Base-by-base conservation (phyloP, 2,888 invertebrate genomes). In the Mythimna impura region DNA sequence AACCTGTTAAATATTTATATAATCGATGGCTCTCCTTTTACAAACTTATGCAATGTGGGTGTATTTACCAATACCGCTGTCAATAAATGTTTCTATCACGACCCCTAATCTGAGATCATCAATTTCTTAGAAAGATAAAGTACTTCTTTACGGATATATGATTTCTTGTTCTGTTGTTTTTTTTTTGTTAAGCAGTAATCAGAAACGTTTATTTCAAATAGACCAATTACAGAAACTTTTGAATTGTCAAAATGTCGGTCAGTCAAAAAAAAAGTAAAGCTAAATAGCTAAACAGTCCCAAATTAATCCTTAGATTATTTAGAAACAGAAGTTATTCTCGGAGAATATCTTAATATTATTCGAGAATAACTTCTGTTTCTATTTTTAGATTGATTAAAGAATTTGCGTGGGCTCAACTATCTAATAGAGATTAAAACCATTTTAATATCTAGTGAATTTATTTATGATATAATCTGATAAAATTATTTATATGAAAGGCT, bases 361-460 rank as follows among this genome's bases (percentile, higher is more conserved):
- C 22, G 22, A 76, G 30, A 40, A 73, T 50, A 57, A 2, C 20
- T 25, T 8, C 10, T 54, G 22, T 22, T 52, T 54, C 34, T 74
- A 74, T 77, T 10, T 77, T 61, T 54, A 47, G 47, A 54, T 20
- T 47, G 60, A 47, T 61, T 61, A 30, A 14, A 14, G 60, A 69
- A 77, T 74, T 70, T 20, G 74, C 52, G 60, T 69, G n/a, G 47
- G 74, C 6, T 30, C 14, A 52, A 57, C 20, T 66, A 58, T 43
- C 22, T 36, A 20, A 52, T n/a, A 12, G 30, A 40, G 12, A 66
- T 72, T 25, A 25, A 22, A 55, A 17, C 14, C 6, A 14, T 30
- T 40, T 14, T 20, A 20, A 34, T 63, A n/a, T n/a, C n/a, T n/a
- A 55, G 10, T 43, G 30, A 66, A n/a, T 40, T 50, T 22, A 14